These are phyloP conservation scores for Troides oblongomaculatus DNA, from an alignment of 2,888 invertebrate genomes.

Conservation along the genomic window DNA sequence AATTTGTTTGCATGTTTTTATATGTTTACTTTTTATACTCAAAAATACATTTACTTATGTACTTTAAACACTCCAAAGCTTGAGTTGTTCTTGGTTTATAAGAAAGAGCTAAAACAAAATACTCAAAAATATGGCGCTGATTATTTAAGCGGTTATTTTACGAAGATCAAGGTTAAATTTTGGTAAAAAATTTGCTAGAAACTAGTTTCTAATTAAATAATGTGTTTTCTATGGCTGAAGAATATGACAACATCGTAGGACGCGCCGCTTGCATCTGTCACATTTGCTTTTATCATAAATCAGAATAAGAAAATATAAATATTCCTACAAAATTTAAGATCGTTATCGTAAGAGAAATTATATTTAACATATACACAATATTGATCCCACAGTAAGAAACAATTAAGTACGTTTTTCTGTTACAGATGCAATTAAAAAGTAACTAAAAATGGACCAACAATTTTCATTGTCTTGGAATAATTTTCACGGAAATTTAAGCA, in stretches of 20 bases:
- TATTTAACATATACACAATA: background rate
- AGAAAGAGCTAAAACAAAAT: no score
- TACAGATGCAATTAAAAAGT: constrained; percentile 54
- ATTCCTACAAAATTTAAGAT: constrained; percentile 5
- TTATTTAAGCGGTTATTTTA: no score
- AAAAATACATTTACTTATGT: no score
- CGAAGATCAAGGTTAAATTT: no score
- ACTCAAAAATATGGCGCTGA: no score
- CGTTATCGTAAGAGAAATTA: constrained; percentile 31
- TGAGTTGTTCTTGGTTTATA: no score
- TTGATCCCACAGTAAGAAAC: constrained; percentile 35
- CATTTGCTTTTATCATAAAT: constrained; percentile 33
- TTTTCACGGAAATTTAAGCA: constrained; percentile 85
- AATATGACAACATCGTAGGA: constrained; percentile 36
- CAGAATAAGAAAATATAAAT: constrained; percentile 33
- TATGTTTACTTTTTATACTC: no score
- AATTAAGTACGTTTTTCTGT: constrained; percentile 39
- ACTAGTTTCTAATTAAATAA: background rate
- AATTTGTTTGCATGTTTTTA: no score
- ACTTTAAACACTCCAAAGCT: no score
- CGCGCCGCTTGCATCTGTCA: constrained; percentile 42
- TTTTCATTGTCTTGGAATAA: constrained; percentile 87
- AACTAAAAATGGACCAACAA: constrained; percentile 81
- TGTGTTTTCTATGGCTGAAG: constrained; percentile 1
- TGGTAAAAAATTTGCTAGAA: background rate